These are phyloP conservation scores for Encarsia formosa DNA, from an alignment of 2,888 invertebrate genomes.

Conservation along the genomic window DNA sequence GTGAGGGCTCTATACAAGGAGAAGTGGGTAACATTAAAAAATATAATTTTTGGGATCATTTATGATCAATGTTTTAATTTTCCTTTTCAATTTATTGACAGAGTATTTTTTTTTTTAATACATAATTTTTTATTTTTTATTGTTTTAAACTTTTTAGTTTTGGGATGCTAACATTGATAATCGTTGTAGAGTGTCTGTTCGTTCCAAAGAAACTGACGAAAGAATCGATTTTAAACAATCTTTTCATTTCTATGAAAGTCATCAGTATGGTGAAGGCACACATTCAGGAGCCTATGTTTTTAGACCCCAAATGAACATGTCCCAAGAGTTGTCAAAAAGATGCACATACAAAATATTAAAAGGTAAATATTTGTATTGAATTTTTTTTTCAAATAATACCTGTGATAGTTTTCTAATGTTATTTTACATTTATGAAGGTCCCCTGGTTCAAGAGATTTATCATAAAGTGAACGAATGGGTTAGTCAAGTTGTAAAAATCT, in stretches of 20 bases:
- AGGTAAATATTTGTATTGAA: no score
- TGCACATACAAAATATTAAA: slow-evolving; percentile 44
- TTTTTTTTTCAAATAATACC: no score
- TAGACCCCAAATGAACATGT: slow-evolving; percentile 59
- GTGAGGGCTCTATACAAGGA: no score
- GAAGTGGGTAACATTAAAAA: no score
- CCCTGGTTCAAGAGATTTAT: slow-evolving; percentile 72
- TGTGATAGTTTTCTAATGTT: not conserved
- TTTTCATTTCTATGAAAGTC: slow-evolving; percentile 69
- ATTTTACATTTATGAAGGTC: slow-evolving; percentile 49
- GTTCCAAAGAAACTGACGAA: slow-evolving; percentile 19
- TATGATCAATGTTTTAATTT: no score
- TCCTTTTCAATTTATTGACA: no score
- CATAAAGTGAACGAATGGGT: slow-evolving; percentile 64
- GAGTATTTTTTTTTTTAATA: no score
- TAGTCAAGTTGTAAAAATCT: slow-evolving; percentile 69
- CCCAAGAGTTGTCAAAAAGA: slow-evolving; percentile 41
- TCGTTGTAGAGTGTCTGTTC: slow-evolving; percentile 30
- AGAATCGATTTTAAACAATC: slow-evolving; percentile 56
- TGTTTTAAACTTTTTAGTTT: slow-evolving; percentile 27
- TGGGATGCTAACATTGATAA: slow-evolving; percentile 31
- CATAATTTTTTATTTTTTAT: no score
- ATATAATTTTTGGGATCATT: no score
- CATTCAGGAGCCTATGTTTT: slow-evolving; percentile 94
- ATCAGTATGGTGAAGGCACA: not conserved